These are phyloP conservation scores for Tenthredo scrophulariae DNA, from an alignment of 2,888 invertebrate species.

Conservation along the genomic window DNA sequence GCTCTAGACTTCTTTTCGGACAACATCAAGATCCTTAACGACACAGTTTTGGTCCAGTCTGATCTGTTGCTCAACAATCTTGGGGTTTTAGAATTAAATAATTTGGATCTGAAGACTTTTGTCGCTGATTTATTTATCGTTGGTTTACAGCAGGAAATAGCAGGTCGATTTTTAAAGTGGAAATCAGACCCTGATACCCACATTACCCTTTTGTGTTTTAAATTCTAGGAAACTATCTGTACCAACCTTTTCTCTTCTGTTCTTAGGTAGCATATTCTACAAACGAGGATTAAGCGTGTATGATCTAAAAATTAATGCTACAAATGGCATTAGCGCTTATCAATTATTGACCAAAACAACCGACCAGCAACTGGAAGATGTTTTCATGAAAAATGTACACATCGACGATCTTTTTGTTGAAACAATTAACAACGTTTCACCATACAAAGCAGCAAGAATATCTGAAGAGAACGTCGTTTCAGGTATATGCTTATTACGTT, in stretches of 20 bases:
- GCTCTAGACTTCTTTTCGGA: conserved; percentile 35
- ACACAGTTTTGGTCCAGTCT: conserved; percentile 63
- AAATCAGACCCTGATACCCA: background rate
- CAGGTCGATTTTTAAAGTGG: conserved; percentile 60
- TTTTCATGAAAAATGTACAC: conserved; percentile 60
- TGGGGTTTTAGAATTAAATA: conserved; percentile 61
- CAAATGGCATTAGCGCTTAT: conserved; percentile 63
- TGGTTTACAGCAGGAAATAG: conserved; percentile 63
- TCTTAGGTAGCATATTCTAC: conserved; percentile 65
- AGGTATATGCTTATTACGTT: conserved; percentile 61
- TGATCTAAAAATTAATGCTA: conserved; percentile 58
- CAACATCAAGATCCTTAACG: conserved; percentile 56
- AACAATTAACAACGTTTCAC: conserved; percentile 65
- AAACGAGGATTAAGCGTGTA: conserved; percentile 50
- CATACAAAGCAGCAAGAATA: conserved; percentile 67
- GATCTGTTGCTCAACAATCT: conserved; percentile 61
- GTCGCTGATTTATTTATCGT: conserved; percentile 64
- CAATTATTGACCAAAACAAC: conserved; percentile 65
- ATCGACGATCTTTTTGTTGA: conserved; percentile 63
- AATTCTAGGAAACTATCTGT: background rate
- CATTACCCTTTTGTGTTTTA: background rate
- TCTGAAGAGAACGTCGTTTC: conserved; percentile 67
- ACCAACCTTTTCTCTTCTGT: background rate
- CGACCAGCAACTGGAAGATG: conserved; percentile 64
- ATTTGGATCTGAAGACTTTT: conserved; percentile 60